Base-by-base conservation (phyloP, 1,140 invertebrate genomes). In the Homalodisca vitripennis region DNA sequence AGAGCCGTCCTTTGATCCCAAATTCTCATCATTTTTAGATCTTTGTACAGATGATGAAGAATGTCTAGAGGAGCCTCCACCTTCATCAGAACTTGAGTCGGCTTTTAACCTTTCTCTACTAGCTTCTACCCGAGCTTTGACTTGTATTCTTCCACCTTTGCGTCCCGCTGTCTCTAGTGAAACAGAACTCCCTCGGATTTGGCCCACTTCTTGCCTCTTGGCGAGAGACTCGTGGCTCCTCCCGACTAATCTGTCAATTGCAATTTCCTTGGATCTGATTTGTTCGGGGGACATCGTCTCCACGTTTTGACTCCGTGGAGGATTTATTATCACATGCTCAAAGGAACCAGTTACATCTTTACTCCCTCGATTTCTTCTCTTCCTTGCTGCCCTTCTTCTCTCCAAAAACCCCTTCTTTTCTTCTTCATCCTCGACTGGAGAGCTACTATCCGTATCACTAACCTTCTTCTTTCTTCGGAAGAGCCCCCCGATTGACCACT, bases 81-180 rank as follows among this genome's bases (percentile, higher is more conserved):
- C 89, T 71, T 92, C 91, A 70, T 89, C 89, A 53, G 89, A 90
- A 75, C 88, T 91, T 27, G 86, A 88, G n/a, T 84, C 83, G n/a
- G 81, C 79, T 76, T 81, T 80, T 65, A 85, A 77, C 51, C 82
- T 83, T 69, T 88, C 86, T 68, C 88, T 80, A 60, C 86, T 80
- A 0, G 87, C 88, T 78, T 89, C 82, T 3, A 85, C 84, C 67
- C 88, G 77, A 6, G 86, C 87, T 78, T 88, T 91, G 29, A 87
- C 62, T 74, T 63, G 82, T 79, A 62, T 82, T 85, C 74, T 83
- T 85, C 55, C 85, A 81, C 14, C 78, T 80, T 22, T 66, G 17
- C 26, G 3, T 12, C 80, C 77, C 13, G 82, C 73, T 41, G 84
- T 83, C 66, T 87, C 86, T 27, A 82, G 70, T 14, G 81, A 79